phyloP scores from a whole-genome alignment of 23 tunicate species.

The Trididemnum clinides region DNA sequence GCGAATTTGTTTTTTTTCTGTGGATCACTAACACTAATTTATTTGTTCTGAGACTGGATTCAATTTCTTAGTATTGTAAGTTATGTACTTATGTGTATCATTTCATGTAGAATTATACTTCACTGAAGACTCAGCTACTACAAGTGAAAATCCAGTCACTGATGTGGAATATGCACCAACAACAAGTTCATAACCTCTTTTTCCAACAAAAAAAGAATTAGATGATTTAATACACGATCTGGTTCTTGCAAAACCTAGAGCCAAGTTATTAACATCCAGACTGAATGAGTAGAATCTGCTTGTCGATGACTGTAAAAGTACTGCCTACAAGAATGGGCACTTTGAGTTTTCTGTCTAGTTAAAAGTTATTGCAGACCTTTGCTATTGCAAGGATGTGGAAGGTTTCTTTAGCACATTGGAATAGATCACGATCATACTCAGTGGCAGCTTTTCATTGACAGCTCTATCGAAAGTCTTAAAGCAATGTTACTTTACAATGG shows the following conservation, averaged over 20 bases:
- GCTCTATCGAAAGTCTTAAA: not conserved
- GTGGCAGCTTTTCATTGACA: constrained; percentile 23
- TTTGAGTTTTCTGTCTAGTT: constrained; percentile 27
- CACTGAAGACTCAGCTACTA: constrained; percentile 37
- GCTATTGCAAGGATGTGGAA: constrained; percentile 32
- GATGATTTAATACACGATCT: constrained; percentile 29
- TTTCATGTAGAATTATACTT: constrained; percentile 7
- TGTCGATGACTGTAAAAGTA: constrained; percentile 19
- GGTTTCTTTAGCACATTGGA: constrained; percentile 20
- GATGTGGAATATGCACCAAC: constrained; percentile 28
- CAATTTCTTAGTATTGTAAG: too few species aligned
- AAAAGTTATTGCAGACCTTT: not conserved
- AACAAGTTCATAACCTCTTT: constrained; percentile 33
- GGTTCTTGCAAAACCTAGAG: constrained; percentile 28
- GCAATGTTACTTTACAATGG: constrained; percentile 18
- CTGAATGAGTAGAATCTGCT: constrained; percentile 8
- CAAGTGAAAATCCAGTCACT: constrained; percentile 7
- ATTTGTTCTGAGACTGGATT: too few species aligned
- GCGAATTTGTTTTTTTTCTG: too few species aligned
- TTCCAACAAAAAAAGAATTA: constrained; percentile 22
- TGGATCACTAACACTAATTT: too few species aligned
- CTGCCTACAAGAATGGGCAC: constrained; percentile 25
- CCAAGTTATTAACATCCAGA: constrained; percentile 23
- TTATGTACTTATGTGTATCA: not conserved
- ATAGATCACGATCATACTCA: constrained; percentile 14